These are phyloP conservation scores for Paracentrotus lividus DNA, from an alignment of 53 echinoderm and acorn worm species.

Conservation along the genomic window DNA sequence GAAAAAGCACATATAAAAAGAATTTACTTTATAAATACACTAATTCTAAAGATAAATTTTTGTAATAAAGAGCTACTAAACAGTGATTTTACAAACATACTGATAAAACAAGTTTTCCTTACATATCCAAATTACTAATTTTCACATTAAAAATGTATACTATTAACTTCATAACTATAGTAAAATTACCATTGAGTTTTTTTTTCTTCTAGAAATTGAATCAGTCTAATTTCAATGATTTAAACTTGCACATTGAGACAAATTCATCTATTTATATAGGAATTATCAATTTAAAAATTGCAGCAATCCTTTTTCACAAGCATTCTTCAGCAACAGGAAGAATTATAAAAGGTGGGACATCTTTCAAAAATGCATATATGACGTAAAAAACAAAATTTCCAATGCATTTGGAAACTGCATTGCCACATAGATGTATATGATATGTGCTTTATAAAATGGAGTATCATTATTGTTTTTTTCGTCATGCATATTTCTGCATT, in stretches of 20 bases:
- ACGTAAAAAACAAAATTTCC: not conserved
- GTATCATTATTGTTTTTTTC: not conserved
- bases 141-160: not conserved
- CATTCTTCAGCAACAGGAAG: not conserved
- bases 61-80: not conserved
- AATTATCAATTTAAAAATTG: not conserved
- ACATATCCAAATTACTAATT: not conserved
- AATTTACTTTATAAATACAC: conserved; percentile 24
- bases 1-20: conserved; percentile 44
- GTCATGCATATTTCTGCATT: not conserved
- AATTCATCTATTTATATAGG: not conserved
- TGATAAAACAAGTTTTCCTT: not conserved
- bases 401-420: not conserved
- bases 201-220: not conserved
- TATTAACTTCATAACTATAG: not conserved
- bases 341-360: not conserved
- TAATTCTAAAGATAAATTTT: conserved; percentile 25
- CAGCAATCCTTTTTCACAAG: conserved; percentile 4
- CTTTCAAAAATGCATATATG: not conserved
- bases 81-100: not conserved
- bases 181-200: not conserved
- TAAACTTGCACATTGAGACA: not conserved
- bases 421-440: not conserved
- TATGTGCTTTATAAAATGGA: not conserved
- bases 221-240: too few species aligned